Evolutionary conservation across 2,888 invertebrate species (phyloP).

Genomic region (Pseudococcus longispinus): DNA sequence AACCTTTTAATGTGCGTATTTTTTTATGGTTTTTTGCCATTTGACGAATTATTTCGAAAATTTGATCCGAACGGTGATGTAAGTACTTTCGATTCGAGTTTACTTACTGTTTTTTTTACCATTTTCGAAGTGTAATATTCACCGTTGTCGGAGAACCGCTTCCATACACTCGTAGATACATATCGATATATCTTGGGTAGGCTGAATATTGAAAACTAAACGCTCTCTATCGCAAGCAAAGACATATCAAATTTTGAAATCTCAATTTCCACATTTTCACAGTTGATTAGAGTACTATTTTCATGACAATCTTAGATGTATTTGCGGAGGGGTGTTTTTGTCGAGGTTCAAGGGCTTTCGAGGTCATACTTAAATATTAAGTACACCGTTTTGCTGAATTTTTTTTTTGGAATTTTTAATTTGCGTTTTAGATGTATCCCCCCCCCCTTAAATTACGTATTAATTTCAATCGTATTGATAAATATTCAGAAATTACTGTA

Average conservation of each 20-base stretch:
- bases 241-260: not conserved
- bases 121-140: not conserved
- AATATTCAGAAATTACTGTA: not conserved
- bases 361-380: not conserved
- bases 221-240: not conserved
- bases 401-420: not conserved
- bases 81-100: not conserved
- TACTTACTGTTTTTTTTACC: not conserved
- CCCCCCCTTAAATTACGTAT: not conserved
- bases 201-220: not conserved
- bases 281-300: not conserved
- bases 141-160: not conserved
- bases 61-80: not conserved
- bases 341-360: not conserved
- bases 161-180: not conserved
- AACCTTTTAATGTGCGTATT: not conserved
- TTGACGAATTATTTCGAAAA: not conserved
- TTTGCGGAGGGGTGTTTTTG: not conserved
- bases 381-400: not conserved
- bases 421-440: not conserved
- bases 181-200: not conserved
- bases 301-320: slow-evolving; percentile 11
- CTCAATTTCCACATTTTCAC: not conserved
- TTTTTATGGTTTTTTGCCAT: not conserved
- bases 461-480: not conserved